Conservation (phyloP, 2,113 vertebrate species). For the Lycaon pictus region DNA sequence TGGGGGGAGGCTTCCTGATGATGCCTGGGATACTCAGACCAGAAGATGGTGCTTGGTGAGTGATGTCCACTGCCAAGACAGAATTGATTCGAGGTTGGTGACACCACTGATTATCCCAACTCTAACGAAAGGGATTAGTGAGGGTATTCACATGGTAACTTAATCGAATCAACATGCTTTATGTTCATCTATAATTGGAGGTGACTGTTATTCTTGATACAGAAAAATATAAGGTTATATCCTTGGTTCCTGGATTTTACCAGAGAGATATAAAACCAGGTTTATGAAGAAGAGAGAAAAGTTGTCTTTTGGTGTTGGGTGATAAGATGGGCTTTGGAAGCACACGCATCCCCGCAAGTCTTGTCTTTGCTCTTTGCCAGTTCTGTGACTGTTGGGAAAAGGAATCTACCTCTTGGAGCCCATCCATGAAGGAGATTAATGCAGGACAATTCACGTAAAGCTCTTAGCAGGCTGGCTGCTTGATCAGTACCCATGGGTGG, state of each 20-base stretch:
- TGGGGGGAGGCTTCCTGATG: background rate
- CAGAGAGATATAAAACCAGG: background rate
- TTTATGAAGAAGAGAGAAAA: background rate
- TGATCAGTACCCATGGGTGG: too few species aligned
- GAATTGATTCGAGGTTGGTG: background rate
- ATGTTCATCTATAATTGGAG: background rate
- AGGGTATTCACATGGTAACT: background rate
- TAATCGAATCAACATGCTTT: background rate
- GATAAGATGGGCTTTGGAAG: background rate
- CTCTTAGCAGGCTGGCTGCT: background rate
- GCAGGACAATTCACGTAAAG: background rate
- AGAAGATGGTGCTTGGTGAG: background rate
- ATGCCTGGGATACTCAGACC: background rate
- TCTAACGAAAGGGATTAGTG: background rate
- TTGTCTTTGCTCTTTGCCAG: background rate
- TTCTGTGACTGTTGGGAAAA: background rate
- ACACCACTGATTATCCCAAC: rapidly evolving
- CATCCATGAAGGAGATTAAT: background rate
- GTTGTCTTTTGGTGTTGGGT: background rate
- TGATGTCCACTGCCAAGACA: background rate
- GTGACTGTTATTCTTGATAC: background rate
- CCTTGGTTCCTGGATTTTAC: background rate
- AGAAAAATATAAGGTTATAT: background rate
- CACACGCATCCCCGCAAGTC: background rate
- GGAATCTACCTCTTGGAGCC: background rate